Evolutionary conservation across 2,888 invertebrate genomes (phyloP).

Genomic region (Tetragonula carbonaria): DNA sequence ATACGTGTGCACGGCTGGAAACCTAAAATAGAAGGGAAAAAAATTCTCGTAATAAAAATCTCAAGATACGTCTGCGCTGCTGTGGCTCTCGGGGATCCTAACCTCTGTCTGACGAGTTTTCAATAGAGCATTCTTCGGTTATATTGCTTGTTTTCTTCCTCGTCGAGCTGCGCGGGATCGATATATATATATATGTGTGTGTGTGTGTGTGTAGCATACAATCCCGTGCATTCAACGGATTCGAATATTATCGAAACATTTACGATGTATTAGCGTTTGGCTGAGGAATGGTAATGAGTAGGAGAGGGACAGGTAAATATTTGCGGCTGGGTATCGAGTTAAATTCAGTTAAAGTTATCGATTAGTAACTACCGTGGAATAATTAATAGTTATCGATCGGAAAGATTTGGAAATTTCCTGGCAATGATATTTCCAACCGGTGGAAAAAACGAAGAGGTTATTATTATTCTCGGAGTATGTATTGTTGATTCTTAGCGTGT

Average conservation of each 20-base stretch:
- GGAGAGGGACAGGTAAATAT: conserved; percentile 40
- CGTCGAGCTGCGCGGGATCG: conserved; percentile 49
- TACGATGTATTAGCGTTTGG: conserved; percentile 39
- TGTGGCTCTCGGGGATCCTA: conserved; percentile 20
- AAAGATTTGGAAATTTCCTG: neutral
- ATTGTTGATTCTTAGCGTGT: neutral
- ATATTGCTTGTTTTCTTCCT: conserved; percentile 66
- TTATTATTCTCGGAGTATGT: neutral
- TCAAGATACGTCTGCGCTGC: neutral
- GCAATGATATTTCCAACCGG: too few species aligned
- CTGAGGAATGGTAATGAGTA: neutral
- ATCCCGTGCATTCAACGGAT: conserved; percentile 50
- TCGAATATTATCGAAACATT: conserved; percentile 63
- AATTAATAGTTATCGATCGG: conserved; percentile 33
- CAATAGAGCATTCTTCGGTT: conserved; percentile 65
- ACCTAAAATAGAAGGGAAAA: neutral
- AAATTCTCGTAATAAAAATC: conserved; percentile 23
- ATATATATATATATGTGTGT: conserved; percentile 35
- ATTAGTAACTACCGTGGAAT: conserved; percentile 18
- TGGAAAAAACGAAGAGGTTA: too few species aligned
- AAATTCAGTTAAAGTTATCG: conserved; percentile 42
- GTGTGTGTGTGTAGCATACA: conserved; percentile 24
- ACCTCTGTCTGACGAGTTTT: conserved; percentile 59
- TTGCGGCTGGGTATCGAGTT: conserved; percentile 48
- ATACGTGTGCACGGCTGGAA: neutral